These are phyloP conservation scores for Onychostoma macrolepis DNA, from an alignment of 2,113 vertebrate genomes.

Conservation along the genomic window DNA sequence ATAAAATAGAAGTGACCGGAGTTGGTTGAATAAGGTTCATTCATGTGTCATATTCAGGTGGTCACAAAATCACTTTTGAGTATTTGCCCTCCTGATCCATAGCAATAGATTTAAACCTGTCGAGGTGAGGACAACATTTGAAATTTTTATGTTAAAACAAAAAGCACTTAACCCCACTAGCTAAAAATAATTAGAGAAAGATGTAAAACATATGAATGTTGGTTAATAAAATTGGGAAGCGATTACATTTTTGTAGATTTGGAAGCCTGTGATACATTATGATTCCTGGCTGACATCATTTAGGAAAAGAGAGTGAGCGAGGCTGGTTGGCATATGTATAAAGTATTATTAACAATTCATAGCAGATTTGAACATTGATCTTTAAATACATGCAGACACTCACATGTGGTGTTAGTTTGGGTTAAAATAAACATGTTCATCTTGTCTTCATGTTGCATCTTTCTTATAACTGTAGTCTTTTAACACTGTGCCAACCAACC, in stretches of 20 bases:
- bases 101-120: background rate
- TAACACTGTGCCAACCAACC: background rate
- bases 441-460: background rate
- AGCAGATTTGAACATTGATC: slow-evolving; percentile 28
- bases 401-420: slow-evolving; percentile 22
- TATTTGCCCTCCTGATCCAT: background rate
- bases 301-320: slow-evolving; percentile 20
- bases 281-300: slow-evolving; percentile 5
- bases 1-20: background rate
- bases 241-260: background rate
- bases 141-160: background rate
- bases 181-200: background rate
- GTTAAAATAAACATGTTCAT: slow-evolving; percentile 9
- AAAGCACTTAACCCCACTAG: background rate
- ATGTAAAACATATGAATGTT: background rate
- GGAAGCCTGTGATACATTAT: slow-evolving; percentile 12
- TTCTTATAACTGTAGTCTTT: background rate
- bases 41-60: background rate
- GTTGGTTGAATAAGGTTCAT: too few species aligned
- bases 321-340: slow-evolving; percentile 7
- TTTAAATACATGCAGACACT: slow-evolving; percentile 29
- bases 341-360: slow-evolving; percentile 25
- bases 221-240: background rate
- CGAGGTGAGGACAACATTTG: background rate
- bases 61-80: background rate